These are phyloP conservation scores for Terrapene triunguis DNA, from an alignment of 2,113 vertebrate genomes.

Conservation along the genomic window DNA sequence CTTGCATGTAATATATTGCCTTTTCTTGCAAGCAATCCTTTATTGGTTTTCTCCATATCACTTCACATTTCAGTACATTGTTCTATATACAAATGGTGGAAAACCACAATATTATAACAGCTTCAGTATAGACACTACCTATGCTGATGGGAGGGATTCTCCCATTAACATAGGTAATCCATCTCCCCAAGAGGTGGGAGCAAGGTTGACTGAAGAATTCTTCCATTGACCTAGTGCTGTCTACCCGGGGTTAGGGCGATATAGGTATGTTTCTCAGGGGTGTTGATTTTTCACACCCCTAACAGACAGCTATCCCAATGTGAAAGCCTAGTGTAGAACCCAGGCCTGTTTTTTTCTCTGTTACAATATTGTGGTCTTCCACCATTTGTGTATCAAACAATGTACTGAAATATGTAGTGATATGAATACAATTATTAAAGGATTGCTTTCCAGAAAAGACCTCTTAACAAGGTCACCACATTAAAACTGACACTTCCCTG, in stretches of 20 bases:
- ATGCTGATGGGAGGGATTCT: background rate
- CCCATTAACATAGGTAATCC: background rate
- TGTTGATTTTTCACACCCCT: background rate
- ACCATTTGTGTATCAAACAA: background rate
- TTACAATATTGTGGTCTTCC: background rate
- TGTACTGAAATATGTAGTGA: background rate
- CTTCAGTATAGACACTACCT: background rate
- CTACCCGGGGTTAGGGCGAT: background rate
- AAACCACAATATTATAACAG: background rate
- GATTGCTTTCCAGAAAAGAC: background rate
- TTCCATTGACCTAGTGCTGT: background rate
- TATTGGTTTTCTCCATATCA: background rate
- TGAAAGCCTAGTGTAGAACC: background rate
- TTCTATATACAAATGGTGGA: background rate
- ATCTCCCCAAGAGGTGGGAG: background rate
- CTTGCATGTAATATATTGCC: background rate
- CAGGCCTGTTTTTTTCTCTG: background rate
- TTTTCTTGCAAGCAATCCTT: background rate
- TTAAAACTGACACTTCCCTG: background rate
- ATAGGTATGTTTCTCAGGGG: background rate
- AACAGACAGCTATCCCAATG: background rate
- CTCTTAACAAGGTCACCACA: constrained; percentile 2
- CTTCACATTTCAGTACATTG: background rate
- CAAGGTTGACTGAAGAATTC: background rate
- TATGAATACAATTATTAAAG: background rate